A percentile compares a stretch with the other conserved stretches of the same genome.
Evolutionary conservation across 2,113 vertebrate species (phyloP).

Genomic region (Neolamprologus sp.): DNA sequence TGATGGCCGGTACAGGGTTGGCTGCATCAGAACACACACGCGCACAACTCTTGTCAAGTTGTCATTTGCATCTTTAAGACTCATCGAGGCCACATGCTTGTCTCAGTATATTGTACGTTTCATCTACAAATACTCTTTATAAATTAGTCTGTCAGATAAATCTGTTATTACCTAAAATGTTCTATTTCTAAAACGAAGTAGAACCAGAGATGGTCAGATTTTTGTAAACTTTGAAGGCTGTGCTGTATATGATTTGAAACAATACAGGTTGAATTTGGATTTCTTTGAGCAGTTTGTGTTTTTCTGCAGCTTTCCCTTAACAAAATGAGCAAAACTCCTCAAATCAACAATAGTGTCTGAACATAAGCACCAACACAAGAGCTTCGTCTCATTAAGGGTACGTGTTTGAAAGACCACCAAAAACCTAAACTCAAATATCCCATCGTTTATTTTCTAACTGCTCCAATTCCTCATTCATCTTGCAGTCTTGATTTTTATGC

Average conservation of each 20-base stretch:
- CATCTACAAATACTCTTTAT: background rate
- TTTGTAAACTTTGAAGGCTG: background rate
- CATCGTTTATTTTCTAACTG: background rate
- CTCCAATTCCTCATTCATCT: background rate
- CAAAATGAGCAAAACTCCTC: background rate
- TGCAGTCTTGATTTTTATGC: background rate
- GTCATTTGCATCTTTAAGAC: background rate
- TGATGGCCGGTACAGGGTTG: conserved; percentile 17
- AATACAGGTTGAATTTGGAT: background rate
- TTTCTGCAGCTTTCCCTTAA: background rate
- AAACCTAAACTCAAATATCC: background rate
- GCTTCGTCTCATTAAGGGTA: background rate
- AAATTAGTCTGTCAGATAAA: background rate
- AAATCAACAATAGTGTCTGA: background rate
- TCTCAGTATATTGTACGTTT: background rate
- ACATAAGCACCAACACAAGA: background rate
- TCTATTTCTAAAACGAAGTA: background rate
- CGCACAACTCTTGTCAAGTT: background rate
- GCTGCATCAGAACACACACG: background rate
- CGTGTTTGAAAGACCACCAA: background rate
- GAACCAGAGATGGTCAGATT: background rate
- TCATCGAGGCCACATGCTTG: background rate
- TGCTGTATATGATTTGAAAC: background rate
- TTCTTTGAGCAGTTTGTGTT: background rate
- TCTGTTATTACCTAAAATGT: background rate